Base-by-base conservation (phyloP, 2,888 invertebrate genomes). In the Aleiodes alternator region DNA sequence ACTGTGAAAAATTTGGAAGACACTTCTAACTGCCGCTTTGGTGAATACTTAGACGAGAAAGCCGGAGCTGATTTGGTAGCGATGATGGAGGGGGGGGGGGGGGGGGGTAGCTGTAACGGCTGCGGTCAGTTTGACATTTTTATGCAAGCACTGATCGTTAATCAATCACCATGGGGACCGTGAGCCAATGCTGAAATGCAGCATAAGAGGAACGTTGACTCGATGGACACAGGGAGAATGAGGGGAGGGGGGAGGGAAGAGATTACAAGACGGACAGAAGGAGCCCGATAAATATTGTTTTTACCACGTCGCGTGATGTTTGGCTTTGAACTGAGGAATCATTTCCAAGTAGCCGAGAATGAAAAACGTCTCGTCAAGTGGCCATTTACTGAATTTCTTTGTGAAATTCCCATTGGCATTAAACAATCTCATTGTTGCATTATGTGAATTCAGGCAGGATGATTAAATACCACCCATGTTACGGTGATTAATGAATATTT, bases 111-210 rank as follows among this genome's bases (percentile, higher is more conserved):
- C 14, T 34, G 7, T 38, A 29, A 53, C 51, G 68, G 69, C 61
- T 50, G 48, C n/a, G 69, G 29, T 48, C 57, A 68, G 73, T 69
- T 72, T 14, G 50, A 55, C 72, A 72, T 72, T 75, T 86, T 86
- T 85, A 86, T 86, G 85, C 86, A 85, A 84, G 84, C 81, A 75
- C 71, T 81, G 85, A 85, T 86, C 86, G 84, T 86, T 86, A 86
- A 86, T 86, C 86, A 86, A 86, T 86, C 86, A 86, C 81, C 76
- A 75, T 31, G 79, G 73, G 75, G 76, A 38, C 73, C 69, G 72
- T 75, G 76, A 59, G 76, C 79, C 23, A 2, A 69, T 59, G 48
- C 70, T 69, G 68, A 77, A 69, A 43, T 43, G 43, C 43, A 43
- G 43, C 11, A 76, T 76, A 77, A 70, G 78, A 53, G 6, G 7